Conservation (phyloP, 2,797 vertebrate genomes). For the Spatula clypeata region DNA sequence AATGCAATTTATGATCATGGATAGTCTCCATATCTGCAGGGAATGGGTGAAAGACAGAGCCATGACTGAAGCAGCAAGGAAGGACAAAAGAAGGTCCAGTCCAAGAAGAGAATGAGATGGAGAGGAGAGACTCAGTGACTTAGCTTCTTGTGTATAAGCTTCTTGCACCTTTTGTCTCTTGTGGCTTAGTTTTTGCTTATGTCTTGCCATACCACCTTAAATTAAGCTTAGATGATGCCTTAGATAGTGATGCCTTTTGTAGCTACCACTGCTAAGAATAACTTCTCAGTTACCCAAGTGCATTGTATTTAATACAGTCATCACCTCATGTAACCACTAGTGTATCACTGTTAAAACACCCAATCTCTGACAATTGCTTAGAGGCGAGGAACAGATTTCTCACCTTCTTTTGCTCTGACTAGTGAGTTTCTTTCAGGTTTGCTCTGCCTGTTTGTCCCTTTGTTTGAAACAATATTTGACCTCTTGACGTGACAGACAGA, state of each 20-base stretch:
- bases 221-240: background rate
- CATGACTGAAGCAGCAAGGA: background rate
- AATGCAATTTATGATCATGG: no score
- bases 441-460: background rate
- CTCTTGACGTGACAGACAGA: background rate
- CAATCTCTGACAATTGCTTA: background rate
- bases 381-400: background rate
- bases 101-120: background rate
- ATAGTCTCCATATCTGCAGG: background rate
- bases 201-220: background rate
- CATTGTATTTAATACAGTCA: background rate
- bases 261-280: rapidly evolving
- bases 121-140: background rate
- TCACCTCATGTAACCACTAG: background rate
- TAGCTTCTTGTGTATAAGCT: background rate
- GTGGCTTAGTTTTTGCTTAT: background rate
- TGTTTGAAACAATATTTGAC: background rate
- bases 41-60: background rate
- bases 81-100: background rate
- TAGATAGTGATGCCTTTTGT: background rate
- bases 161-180: background rate
- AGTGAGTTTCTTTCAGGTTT: background rate
- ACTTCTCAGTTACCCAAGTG: background rate
- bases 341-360: background rate
- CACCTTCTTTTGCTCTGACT: background rate